Evolutionary conservation across 2,797 vertebrate genomes (phyloP), one percentile per base, ranked within the genome.

Genomic region (Fistularia commersonii): DNA sequence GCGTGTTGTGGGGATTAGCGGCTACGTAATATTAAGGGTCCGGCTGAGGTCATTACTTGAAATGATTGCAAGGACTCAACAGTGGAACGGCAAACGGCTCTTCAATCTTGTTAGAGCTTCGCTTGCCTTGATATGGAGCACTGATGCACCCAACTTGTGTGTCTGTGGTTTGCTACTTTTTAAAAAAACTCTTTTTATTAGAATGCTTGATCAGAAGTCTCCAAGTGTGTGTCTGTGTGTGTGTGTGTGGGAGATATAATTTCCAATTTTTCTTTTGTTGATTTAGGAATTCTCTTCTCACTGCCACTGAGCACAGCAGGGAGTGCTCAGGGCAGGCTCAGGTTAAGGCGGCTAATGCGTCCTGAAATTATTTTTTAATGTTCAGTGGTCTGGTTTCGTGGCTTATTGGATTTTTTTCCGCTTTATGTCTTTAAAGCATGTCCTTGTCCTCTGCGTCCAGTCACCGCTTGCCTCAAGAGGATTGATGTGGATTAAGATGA

Each of bases 401-500:
- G 49, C 4, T 33, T 60, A 12, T 46, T 32, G 38, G 44, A 49
- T 50, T 69, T 55, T 50, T 44, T 33, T 41, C 34, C 4, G 23
- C 40, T 70, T 63, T 57, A 57, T 58, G 37, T 1, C 40, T 48
- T 11, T 56, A 37, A 68, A 57, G 45, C 54, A 48, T 45, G 58
- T 60, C 57, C 57, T 64, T 41, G 44, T 53, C 69, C 48, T 55
- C 23, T 23, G 23, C 74, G 49, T 60, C 64, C 40, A 11, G 45
- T 41, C 31, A 67, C 51, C 23, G 23, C 23, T 23, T 72, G 15
- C 69, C 32, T 63, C 41, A 12, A 38, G 69, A 36, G 57, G 54
- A 72, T 31, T 71, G 57, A 45, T 42, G 44, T 62, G 61, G 66
- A 76, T 72, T 54, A 72, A 37, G 45, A 23, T 73, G 40, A 63